A percentile compares a stretch with the other conserved stretches of the same genome.
These are phyloP conservation scores for Lacanobia wlatinum DNA, from an alignment of 2,888 invertebrate species.

Conservation along the genomic window DNA sequence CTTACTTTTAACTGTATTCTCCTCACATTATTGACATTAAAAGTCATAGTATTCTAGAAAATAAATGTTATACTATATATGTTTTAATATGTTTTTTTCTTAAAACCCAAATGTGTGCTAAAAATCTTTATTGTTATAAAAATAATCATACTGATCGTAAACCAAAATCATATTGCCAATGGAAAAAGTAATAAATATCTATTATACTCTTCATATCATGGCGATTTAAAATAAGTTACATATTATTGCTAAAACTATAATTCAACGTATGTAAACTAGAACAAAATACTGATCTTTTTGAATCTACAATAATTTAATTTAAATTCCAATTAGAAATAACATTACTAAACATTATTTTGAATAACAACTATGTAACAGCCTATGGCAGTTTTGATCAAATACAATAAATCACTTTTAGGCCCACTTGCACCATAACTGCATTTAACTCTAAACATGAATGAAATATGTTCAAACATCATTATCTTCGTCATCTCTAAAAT, in stretches of 20 bases:
- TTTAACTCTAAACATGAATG: background rate
- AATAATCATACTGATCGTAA: constrained; percentile 53
- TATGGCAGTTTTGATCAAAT: constrained; percentile 61
- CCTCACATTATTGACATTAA: constrained; percentile 40
- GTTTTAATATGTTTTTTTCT: constrained; percentile 50
- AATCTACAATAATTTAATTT: constrained; percentile 53
- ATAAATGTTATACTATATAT: constrained; percentile 62
- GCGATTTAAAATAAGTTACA: constrained; percentile 39
- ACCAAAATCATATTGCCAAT: constrained; percentile 53
- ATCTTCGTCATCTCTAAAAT: background rate
- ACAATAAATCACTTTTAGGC: constrained; percentile 53
- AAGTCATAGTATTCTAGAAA: constrained; percentile 67
- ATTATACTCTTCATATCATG: constrained; percentile 51
- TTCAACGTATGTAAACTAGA: constrained; percentile 60
- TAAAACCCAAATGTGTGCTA: constrained; percentile 58
- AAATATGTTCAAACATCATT: background rate
- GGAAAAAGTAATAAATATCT: constrained; percentile 52
- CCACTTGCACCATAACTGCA: background rate
- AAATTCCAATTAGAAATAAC: constrained; percentile 48
- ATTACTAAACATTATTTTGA: constrained; percentile 47
- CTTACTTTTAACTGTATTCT: constrained; percentile 40
- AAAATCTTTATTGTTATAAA: constrained; percentile 63
- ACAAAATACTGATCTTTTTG: constrained; percentile 67
- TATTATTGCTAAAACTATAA: constrained; percentile 50
- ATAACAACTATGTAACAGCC: constrained; percentile 52